Evolutionary conservation across 2,113 vertebrate species (phyloP), one percentile per base, ranked within the genome.

Genomic region (Entelurus aequoreus): DNA sequence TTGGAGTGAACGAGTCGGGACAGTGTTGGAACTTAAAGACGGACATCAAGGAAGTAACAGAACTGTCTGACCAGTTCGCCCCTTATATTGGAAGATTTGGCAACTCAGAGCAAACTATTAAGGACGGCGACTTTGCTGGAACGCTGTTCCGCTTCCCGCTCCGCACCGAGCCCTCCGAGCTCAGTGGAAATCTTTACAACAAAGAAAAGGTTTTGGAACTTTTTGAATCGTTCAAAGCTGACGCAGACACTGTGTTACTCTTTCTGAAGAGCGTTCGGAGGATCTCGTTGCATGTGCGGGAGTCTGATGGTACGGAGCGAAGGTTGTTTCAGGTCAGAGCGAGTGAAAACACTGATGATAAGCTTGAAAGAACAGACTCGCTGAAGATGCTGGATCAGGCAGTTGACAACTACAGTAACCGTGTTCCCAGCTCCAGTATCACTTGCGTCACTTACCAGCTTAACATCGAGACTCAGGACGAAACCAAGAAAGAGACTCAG

Each of bases 71-170:
- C 86, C 97, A 99, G 21, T 98, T 99, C 87, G 87, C 94, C 14
- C 97, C 96, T 1, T 98, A 93, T 68, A 54, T 93, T 60, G 95
- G 94, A 51, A 85, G 98, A 37, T 96, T 99, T 81, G 95, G 92
- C 47, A 98, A 92, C 87, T 94, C 93, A 7, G 91, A 93, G 80
- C 91, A 95, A 82, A 96, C 91, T 0, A 91, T 98, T 52, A 72
- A 88, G 56, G 90, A 91, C 0, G 94, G 93, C 76, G 90, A 69
- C 75, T 98, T 98, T 72, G 92, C 92, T n/a, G 96, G 97, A 69
- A 99, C 97, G 0, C 92, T 99, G 53, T 99, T 99, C 76, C 93
- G 96, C 70, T 99, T 99, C 72, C 97, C 97, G 0, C 94, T 99
- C 67, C 94, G 97, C 48, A 87, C 90, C 8, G 93, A 92, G 36